phyloP scores from a whole-genome alignment of 2,797 vertebrate genomes.

The Muscicapa comitata region DNA sequence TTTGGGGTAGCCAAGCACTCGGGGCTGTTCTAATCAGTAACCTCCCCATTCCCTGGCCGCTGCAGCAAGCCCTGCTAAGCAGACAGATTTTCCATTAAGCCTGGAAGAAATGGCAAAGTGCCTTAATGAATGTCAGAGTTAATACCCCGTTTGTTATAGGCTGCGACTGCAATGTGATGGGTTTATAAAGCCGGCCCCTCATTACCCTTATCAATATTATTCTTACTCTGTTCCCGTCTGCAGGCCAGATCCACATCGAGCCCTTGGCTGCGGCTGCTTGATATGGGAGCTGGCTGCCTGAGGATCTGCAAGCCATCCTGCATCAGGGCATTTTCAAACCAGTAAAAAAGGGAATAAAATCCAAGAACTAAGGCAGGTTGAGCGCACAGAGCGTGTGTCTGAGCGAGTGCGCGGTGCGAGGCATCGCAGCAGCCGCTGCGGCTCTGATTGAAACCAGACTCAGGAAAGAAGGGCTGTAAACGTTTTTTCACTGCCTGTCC shows the following conservation, averaged over 20 bases:
- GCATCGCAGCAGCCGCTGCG: constrained; percentile 37
- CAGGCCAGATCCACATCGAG: neutral
- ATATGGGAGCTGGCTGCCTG: constrained; percentile 4
- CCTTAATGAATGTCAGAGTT: constrained; percentile 64
- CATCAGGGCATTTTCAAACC: neutral
- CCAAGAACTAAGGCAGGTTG: constrained; percentile 38
- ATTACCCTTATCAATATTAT: constrained; percentile 45
- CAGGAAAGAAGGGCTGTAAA: constrained; percentile 74
- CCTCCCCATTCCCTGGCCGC: neutral
- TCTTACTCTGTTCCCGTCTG: neutral
- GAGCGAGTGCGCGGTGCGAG: constrained; percentile 7
- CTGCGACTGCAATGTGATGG: constrained; percentile 41
- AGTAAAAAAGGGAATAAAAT: constrained; percentile 48
- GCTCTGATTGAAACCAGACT: constrained; percentile 79
- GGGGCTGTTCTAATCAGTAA: constrained; percentile 27
- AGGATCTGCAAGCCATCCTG: constrained; percentile 23
- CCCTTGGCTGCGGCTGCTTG: neutral
- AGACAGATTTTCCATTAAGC: constrained; percentile 59
- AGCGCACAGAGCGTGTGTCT: neutral
- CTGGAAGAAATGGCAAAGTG: constrained; percentile 55
- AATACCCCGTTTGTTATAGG: constrained; percentile 39
- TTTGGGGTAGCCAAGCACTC: neutral
- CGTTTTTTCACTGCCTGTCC: constrained; percentile 74
- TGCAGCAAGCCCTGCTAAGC: constrained; percentile 34
- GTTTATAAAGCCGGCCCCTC: constrained; percentile 53